These are phyloP conservation scores for Synanthedon formicaeformis DNA, from an alignment of 2,888 invertebrate species.

Conservation along the genomic window DNA sequence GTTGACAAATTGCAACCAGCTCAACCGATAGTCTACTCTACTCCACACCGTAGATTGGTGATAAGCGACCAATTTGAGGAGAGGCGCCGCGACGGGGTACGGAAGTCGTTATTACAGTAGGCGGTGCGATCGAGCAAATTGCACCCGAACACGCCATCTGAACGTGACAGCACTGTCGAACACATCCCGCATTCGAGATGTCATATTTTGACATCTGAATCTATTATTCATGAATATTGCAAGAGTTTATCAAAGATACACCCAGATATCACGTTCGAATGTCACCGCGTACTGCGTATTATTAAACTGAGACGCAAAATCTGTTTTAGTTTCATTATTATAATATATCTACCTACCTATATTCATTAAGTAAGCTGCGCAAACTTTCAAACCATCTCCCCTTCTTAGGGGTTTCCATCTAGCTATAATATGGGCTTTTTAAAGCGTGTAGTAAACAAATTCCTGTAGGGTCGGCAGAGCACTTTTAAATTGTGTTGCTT, in stretches of 20 bases:
- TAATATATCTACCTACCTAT: too few species aligned
- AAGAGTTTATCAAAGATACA: neutral
- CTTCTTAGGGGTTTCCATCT: too few species aligned
- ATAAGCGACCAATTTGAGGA: conserved; percentile 71
- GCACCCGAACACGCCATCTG: conserved; percentile 64
- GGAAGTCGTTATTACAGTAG: conserved; percentile 71
- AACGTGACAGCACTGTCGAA: conserved; percentile 69
- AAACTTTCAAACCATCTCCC: too few species aligned
- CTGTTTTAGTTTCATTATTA: too few species aligned
- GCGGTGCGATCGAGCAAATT: conserved; percentile 65
- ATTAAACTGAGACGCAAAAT: too few species aligned
- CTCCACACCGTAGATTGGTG: conserved; percentile 62
- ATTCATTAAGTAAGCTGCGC: too few species aligned
- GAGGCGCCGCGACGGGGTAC: conserved; percentile 68
- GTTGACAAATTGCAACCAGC: conserved; percentile 62
- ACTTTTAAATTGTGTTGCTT: too few species aligned
- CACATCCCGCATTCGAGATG: conserved; percentile 64
- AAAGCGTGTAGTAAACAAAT: too few species aligned
- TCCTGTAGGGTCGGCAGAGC: too few species aligned
- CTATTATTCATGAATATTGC: conserved; percentile 10
- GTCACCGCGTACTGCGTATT: too few species aligned
- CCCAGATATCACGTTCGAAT: too few species aligned
- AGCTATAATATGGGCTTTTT: too few species aligned
- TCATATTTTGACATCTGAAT: conserved; percentile 52
- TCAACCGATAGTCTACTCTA: conserved; percentile 13